These are phyloP conservation scores for Eueides isabella DNA, from an alignment of 1,140 invertebrate genomes.

Conservation along the genomic window DNA sequence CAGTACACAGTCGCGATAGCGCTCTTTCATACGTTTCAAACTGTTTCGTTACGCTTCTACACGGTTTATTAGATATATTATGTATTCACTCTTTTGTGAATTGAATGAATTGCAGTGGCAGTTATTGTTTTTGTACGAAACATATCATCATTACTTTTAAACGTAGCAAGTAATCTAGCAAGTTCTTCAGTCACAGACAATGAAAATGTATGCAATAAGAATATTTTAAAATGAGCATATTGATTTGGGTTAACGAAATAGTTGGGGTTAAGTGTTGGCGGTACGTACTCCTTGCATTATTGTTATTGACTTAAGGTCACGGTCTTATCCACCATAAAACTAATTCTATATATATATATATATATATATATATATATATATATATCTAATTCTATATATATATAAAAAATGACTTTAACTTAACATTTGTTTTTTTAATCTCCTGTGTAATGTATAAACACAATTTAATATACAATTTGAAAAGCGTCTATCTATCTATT, in stretches of 20 bases:
- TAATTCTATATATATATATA: neutral
- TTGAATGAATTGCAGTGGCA: neutral
- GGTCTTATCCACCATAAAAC: neutral
- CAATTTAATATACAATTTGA: too few species aligned
- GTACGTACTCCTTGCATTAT: constrained; percentile 1
- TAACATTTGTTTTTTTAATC: too few species aligned
- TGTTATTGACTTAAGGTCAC: constrained; percentile 10
- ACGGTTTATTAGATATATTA: neutral
- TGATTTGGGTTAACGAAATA: constrained; percentile 4
- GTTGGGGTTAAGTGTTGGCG: neutral
- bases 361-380: too few species aligned
- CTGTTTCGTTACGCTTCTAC: constrained; percentile 23
- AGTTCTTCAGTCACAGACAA: neutral
- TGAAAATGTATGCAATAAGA: neutral
- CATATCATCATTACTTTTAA: neutral
- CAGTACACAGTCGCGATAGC: neutral
- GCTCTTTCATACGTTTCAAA: constrained; percentile 14
- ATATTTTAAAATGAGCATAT: constrained; percentile 12
- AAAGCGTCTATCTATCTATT: too few species aligned
- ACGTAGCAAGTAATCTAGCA: neutral
- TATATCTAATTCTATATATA: neutral
- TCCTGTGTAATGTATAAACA: too few species aligned
- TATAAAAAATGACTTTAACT: neutral
- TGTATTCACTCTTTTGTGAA: constrained; percentile 17
- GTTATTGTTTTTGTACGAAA: neutral